phyloP scores from a whole-genome alignment of 2,888 invertebrate species.

The Maniola hyperantus region DNA sequence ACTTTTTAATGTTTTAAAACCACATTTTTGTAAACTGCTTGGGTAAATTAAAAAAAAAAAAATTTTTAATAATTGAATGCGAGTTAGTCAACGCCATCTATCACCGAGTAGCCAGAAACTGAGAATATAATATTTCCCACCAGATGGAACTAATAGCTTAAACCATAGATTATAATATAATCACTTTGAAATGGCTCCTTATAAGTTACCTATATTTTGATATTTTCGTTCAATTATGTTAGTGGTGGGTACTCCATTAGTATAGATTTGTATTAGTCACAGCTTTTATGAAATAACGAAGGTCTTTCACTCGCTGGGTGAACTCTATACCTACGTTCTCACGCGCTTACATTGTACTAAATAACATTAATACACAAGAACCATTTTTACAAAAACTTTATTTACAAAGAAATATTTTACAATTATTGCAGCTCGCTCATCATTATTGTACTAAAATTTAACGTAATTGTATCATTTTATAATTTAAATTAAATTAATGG shows the following conservation, averaged over 20 bases:
- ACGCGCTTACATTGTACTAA: slow-evolving; percentile 5
- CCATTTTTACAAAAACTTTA: slow-evolving; percentile 62
- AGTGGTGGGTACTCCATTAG: too few species aligned
- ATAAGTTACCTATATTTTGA: not conserved
- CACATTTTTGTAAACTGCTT: too few species aligned
- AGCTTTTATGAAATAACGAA: too few species aligned
- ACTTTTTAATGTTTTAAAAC: too few species aligned
- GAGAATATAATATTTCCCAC: not conserved
- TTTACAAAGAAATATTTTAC: slow-evolving; percentile 81
- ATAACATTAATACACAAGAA: slow-evolving; percentile 11
- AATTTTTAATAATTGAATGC: too few species aligned
- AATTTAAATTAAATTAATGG: slow-evolving; percentile 19
- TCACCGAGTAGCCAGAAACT: not conserved
- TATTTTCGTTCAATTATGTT: too few species aligned
- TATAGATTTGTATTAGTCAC: too few species aligned
- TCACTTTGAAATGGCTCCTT: not conserved
- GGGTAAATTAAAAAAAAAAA: too few species aligned
- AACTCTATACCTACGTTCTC: slow-evolving; percentile 4
- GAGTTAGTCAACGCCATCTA: not conserved
- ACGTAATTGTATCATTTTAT: slow-evolving; percentile 3
- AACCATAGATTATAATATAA: not conserved
- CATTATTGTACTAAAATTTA: slow-evolving; percentile 40
- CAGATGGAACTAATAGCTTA: not conserved
- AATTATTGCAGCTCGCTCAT: slow-evolving; percentile 45
- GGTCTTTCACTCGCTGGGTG: too few species aligned